Conservation (phyloP, 2,113 vertebrate species). For the pig (Sus scrofa) region DNA sequence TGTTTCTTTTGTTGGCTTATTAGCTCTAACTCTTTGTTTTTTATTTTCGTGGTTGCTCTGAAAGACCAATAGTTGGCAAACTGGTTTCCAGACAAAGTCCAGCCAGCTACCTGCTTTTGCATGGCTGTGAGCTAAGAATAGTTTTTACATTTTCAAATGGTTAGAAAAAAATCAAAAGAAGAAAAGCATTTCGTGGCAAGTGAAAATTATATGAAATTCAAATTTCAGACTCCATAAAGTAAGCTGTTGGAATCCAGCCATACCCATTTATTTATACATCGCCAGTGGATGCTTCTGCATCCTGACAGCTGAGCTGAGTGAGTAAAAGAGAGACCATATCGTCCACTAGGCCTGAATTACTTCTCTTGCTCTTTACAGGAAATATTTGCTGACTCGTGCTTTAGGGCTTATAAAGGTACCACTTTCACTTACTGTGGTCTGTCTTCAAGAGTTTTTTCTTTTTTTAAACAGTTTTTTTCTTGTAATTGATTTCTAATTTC, state of each 20-base stretch:
- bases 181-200: not conserved
- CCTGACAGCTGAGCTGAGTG: not conserved
- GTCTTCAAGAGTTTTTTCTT: not conserved
- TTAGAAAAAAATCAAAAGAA: not conserved
- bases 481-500: no score
- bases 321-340: not conserved
- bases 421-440: not conserved
- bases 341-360: not conserved
- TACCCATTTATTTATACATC: not conserved
- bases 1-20: not conserved
- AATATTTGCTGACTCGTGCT: not conserved
- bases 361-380: not conserved
- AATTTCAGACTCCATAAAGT: not conserved
- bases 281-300: not conserved
- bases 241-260: not conserved
- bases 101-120: not conserved
- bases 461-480: no score
- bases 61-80: not conserved
- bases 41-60: slow-evolving; percentile 24
- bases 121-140: not conserved
- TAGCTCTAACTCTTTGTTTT: not conserved
- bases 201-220: slow-evolving; percentile 13
- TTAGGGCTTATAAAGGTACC: not conserved
- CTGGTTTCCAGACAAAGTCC: not conserved
- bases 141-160: not conserved